Evolutionary conservation across 2,113 vertebrate species (phyloP), one percentile per base, ranked within the genome.

Genomic region (Varanus salvator): DNA sequence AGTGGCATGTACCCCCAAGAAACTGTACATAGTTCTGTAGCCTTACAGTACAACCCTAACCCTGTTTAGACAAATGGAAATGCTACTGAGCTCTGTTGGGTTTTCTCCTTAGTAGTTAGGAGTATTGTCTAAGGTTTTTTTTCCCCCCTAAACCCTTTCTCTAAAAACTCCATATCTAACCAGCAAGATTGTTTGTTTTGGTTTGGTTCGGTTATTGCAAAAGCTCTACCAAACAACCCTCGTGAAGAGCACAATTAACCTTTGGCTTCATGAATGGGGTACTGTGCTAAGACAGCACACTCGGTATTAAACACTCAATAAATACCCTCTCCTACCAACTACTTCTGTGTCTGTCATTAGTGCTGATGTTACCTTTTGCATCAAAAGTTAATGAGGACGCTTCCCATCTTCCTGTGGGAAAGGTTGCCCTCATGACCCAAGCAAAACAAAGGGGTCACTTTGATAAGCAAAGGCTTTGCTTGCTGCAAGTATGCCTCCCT

Each of bases 381-480:
- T 34, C 81, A 75, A 83, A 91, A 82, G 90, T 87, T 89, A 89
- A 91, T 84, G 34, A 93, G 86, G 57, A 76, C 48, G 38, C 76
- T 75, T 80, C 66, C 87, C 69, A 60, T 89, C 80, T 87, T 91
- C 77, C 90, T 64, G 38, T 87, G 92, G 84, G 90, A 89, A 83
- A 86, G 54, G 29, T 84, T 84, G 87, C 76, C 68, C 81, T 87
- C 66, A n/a, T 90, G 88, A 85, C 90, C 90, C 66, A 80, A 68
- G 23, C 74, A 91, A 91, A 91, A 87, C 85, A 71, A 91, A 86
- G 81, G 31, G 82, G 76, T 87, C 71, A 81, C 87, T 91, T 87
- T 80, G 87, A 93, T 91, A 91, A 85, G 88, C 74, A 75, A 89
- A 60, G 48, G 64, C 27, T 57, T 91, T 87, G 80, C 85, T 69